These are phyloP conservation scores for Probaryconus sp. DNA, from an alignment of 1,140 invertebrate species.

Conservation along the genomic window DNA sequence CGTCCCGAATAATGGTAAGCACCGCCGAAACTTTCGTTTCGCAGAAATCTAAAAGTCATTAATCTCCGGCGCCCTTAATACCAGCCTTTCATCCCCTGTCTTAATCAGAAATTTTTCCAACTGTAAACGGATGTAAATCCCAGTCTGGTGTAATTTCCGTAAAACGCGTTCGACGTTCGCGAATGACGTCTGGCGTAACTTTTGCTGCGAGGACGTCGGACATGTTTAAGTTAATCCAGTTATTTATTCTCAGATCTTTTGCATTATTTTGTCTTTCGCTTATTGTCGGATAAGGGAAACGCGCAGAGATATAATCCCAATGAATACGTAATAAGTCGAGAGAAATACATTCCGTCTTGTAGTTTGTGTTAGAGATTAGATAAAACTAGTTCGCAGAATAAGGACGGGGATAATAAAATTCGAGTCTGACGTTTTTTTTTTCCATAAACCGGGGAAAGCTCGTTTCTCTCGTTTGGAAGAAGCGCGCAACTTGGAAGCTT, in stretches of 20 bases:
- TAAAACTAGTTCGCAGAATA: constrained; percentile 56
- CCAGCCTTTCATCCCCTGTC: constrained; percentile 1
- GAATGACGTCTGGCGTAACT: constrained; percentile 40
- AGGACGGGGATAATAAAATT: constrained; percentile 59
- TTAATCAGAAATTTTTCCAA: constrained; percentile 28
- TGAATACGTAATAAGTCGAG: constrained; percentile 59
- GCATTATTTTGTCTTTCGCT: constrained; percentile 54
- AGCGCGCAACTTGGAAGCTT: constrained; percentile 62
- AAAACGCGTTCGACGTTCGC: constrained; percentile 47
- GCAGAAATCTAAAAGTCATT: too few relatives aligned
- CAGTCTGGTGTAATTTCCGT: constrained; percentile 47
- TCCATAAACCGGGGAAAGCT: constrained; percentile 68
- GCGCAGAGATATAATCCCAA: constrained; percentile 60
- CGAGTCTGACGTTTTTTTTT: constrained; percentile 64
- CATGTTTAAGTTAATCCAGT: constrained; percentile 60
- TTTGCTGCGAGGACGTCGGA: constrained; percentile 48
- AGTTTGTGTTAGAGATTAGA: constrained; percentile 62
- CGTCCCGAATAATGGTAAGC: too few relatives aligned
- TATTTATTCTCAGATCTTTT: constrained; percentile 59
- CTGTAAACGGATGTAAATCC: constrained; percentile 50
- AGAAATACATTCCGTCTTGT: constrained; percentile 49
- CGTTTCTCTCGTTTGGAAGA: constrained; percentile 51
- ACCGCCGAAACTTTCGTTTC: too few relatives aligned
- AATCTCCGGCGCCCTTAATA: constrained; percentile 13
- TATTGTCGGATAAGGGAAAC: constrained; percentile 59